Evolutionary conservation across 2,113 vertebrate species (phyloP).

Genomic region (Neotragus pygmaeus): DNA sequence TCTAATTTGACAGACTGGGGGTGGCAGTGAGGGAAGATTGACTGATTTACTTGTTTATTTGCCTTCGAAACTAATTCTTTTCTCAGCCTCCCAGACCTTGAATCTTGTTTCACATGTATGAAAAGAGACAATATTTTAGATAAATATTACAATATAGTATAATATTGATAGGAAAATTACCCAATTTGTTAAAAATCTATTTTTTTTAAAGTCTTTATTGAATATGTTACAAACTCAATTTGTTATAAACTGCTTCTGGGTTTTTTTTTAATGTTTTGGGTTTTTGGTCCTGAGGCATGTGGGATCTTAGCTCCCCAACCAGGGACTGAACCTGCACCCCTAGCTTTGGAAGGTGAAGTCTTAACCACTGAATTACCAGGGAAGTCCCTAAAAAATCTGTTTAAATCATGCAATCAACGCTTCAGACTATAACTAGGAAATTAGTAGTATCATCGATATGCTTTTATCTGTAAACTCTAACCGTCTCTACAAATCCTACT

Average conservation of each 20-base stretch:
- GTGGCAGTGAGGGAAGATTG: background rate
- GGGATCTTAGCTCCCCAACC: background rate
- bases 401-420: background rate
- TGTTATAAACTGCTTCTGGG: background rate
- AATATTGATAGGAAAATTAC: background rate
- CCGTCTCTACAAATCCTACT: background rate
- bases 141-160: background rate
- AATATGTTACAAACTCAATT: background rate
- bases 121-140: background rate
- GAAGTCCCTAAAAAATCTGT: background rate
- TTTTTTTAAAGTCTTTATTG: background rate
- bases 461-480: background rate
- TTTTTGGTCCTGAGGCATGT: background rate
- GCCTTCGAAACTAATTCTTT: background rate
- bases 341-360: background rate
- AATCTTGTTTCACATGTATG: background rate
- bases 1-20: background rate
- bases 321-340: background rate
- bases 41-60: background rate
- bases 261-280: background rate
- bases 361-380: background rate
- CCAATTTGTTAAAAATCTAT: background rate
- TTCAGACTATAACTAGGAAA: background rate
- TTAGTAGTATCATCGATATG: background rate
- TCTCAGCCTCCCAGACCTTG: background rate